These are phyloP conservation scores for Hoplias malabaricus DNA, from an alignment of 2,113 vertebrate species.

Conservation along the genomic window DNA sequence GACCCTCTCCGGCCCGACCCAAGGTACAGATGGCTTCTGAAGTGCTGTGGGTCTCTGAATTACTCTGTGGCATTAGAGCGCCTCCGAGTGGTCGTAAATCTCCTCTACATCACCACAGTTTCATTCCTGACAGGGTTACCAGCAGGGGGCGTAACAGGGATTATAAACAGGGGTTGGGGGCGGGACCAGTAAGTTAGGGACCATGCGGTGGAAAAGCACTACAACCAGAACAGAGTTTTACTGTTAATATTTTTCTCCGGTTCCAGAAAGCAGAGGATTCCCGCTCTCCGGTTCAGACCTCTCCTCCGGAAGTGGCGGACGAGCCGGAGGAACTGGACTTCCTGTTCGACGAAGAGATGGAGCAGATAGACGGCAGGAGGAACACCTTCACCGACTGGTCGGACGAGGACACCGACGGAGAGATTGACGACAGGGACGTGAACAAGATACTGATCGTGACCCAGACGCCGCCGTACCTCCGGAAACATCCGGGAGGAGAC, in stretches of 20 bases:
- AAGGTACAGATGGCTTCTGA: too few relatives aligned
- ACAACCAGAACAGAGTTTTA: too few relatives aligned
- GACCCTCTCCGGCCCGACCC: slow-evolving; percentile 86
- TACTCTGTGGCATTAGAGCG: too few relatives aligned
- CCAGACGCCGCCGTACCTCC: slow-evolving; percentile 93
- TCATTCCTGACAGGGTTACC: too few relatives aligned
- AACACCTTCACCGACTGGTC: slow-evolving; percentile 99
- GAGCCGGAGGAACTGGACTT: slow-evolving; percentile 97
- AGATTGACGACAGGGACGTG: slow-evolving; percentile 93
- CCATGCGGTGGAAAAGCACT: too few relatives aligned
- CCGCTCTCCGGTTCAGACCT: slow-evolving; percentile 63
- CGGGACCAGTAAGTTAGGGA: too few relatives aligned
- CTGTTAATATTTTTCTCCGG: too few relatives aligned
- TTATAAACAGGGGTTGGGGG: too few relatives aligned
- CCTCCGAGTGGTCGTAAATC: too few relatives aligned
- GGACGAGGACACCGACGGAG: slow-evolving; percentile 93
- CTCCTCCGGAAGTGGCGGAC: slow-evolving; percentile 80
- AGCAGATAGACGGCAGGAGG: slow-evolving; percentile 93
- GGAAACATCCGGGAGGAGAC: slow-evolving; percentile 93
- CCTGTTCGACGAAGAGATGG: slow-evolving; percentile 98
- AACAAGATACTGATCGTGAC: slow-evolving; percentile 99
- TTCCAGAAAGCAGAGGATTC: slow-evolving; percentile 81
- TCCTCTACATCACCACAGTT: too few relatives aligned
- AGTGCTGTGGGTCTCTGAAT: too few relatives aligned
- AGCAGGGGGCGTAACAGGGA: too few relatives aligned